Base-by-base conservation (phyloP, 2,888 invertebrate genomes). In the Phaonia tiefii region DNA sequence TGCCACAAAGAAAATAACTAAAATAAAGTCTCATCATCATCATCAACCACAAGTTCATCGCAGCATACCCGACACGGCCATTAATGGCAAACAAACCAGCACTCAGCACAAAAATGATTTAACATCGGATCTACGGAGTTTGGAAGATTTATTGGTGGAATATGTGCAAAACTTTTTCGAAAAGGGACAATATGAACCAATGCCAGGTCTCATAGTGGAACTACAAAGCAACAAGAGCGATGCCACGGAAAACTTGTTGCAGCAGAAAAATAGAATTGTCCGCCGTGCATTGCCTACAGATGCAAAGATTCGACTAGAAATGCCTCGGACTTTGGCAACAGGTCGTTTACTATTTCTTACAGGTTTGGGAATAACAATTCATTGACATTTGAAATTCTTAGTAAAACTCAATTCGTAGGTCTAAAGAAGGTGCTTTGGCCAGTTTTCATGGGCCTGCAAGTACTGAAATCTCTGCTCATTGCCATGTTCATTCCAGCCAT, bases 401-500 rank as follows among this genome's bases (percentile, higher is more conserved):
- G n/a, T n/a, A n/a, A n/a, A n/a, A n/a, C n/a, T n/a, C n/a, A 5
- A 92, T 94, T 95, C 58, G 93, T 95, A 89, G 96, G 96, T 31
- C 91, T 97, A 76, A 97, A 96, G 91, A 96, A 96, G 90, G 92
- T 96, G 84, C 92, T 97, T 87, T 92, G 96, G 86, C 97, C 97
- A 0, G 91, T 97, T 69, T 93, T 96, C 86, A 94, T 97, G 87
- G 97, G 96, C 0, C 93, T 95, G 4, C 96, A 97, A 91, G 92
- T 97, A 69, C 92, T 96, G 85, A 97, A 97, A 91, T 95, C 96
- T 42, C 93, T 96, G 58, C 91, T 97, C 22, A 92, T 97, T 39
- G 96, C 96, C 8, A 93, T 97, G 92, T 96, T 97, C 90, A 92
- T 97, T 88, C 96, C 96, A 0, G 95, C 96, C 79, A 94, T 97